phyloP scores from a whole-genome alignment of 2,888 invertebrate genomes.

The Drosophila mimetica region DNA sequence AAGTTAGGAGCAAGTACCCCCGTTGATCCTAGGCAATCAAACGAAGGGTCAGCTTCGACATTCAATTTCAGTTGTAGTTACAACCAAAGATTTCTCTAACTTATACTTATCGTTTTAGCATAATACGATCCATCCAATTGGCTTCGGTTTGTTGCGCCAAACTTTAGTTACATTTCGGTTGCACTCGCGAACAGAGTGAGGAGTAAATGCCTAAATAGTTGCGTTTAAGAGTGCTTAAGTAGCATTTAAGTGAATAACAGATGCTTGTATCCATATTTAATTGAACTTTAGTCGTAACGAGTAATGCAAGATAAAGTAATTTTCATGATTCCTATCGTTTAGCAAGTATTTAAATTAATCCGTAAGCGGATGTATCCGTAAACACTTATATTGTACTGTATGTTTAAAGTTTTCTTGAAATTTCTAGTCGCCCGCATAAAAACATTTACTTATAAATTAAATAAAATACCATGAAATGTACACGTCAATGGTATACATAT shows the following conservation, averaged over 20 bases:
- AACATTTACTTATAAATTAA: conserved; percentile 60
- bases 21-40: neutral
- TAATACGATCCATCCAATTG: conserved; percentile 44
- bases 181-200: conserved; percentile 33
- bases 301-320: conserved; percentile 65
- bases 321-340: conserved; percentile 77
- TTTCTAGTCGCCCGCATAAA: conserved; percentile 79
- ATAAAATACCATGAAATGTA: conserved; percentile 49
- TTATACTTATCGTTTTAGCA: conserved; percentile 30
- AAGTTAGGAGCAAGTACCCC: conserved; percentile 12
- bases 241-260: conserved; percentile 53
- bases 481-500: conserved; percentile 13
- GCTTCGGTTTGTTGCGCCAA: conserved; percentile 67
- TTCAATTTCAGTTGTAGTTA: conserved; percentile 73
- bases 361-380: conserved; percentile 34
- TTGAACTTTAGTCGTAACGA: conserved; percentile 51
- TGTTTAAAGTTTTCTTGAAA: conserved; percentile 73
- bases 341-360: conserved; percentile 61
- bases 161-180: conserved; percentile 59
- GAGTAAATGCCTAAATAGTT: conserved; percentile 30
- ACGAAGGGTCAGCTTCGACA: conserved; percentile 3
- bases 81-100: conserved; percentile 75
- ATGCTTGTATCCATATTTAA: conserved; percentile 68
- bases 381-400: conserved; percentile 44
- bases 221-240: conserved; percentile 65